phyloP scores from a whole-genome alignment of 1,140 invertebrate genomes.

The Brachionus rubens region DNA sequence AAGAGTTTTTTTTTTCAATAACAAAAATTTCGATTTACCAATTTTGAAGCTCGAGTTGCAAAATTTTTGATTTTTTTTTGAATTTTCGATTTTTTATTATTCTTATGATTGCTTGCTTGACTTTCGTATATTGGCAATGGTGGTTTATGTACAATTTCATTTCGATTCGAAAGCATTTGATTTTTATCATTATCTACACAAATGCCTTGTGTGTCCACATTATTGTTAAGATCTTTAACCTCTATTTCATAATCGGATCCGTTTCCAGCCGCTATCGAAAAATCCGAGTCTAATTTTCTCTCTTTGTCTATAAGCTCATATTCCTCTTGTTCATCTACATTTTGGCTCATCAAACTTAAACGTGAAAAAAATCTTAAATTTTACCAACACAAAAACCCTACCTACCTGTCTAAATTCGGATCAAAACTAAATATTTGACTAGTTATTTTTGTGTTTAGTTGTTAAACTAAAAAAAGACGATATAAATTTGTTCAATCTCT shows the following conservation, averaged over 20 bases:
- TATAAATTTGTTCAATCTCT: background rate
- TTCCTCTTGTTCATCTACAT: constrained; percentile 45
- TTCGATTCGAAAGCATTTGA: background rate
- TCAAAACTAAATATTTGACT: constrained; percentile 1
- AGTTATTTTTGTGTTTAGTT: background rate
- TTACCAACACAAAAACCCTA: background rate
- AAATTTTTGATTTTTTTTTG: constrained; percentile 23
- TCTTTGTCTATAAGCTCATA: constrained; percentile 19
- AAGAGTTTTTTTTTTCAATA: background rate
- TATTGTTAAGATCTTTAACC: constrained; percentile 18
- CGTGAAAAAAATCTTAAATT: background rate
- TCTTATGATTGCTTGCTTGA: background rate
- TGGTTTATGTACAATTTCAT: background rate
- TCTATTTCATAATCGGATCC: background rate
- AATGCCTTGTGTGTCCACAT: background rate
- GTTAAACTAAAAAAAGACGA: no score
- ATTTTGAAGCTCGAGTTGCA: constrained; percentile 3
- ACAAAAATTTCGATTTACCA: background rate
- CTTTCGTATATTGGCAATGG: background rate
- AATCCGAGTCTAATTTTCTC: background rate
- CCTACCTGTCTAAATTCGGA: background rate
- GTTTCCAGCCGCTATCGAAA: background rate
- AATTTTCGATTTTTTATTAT: constrained; percentile 10
- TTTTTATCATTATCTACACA: background rate
- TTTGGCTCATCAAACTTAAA: constrained; percentile 45